Percentiles rank a stretch among this genome's conserved stretches.
These are phyloP conservation scores for Chroicocephalus ridibundus DNA, from an alignment of 2,113 vertebrate species.

Conservation along the genomic window DNA sequence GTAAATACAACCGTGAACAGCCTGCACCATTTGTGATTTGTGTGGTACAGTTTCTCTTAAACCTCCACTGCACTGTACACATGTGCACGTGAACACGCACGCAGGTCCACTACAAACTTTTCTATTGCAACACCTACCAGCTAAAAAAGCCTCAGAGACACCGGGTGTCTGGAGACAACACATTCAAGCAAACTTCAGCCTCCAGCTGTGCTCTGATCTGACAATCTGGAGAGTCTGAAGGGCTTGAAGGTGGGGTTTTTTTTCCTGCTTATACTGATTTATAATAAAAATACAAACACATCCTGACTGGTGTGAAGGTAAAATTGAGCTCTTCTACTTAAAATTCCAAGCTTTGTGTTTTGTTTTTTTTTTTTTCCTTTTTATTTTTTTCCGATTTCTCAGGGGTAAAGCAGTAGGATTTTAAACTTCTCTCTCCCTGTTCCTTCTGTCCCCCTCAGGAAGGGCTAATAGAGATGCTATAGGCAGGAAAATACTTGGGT, in stretches of 20 bases:
- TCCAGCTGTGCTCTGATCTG: not conserved
- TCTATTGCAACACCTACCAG: not conserved
- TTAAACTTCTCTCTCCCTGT: not conserved
- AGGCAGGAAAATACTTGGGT: not conserved
- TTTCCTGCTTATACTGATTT: not conserved
- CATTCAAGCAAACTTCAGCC: not conserved
- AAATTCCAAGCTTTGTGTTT: not conserved
- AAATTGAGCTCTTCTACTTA: not conserved
- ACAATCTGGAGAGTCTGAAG: not conserved
- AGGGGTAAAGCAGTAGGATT: not conserved
- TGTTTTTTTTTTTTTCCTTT: too few species aligned
- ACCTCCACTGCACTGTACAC: too few species aligned
- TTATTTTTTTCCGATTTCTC: not conserved
- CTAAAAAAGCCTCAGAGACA: not conserved
- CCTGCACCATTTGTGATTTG: not conserved
- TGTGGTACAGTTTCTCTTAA: not conserved
- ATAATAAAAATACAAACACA: not conserved
- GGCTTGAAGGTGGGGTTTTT: not conserved
- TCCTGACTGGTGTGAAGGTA: not conserved
- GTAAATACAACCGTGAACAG: not conserved
- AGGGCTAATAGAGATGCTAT: not conserved
- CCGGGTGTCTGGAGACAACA: not conserved
- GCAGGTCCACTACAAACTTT: not conserved
- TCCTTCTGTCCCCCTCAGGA: not conserved
- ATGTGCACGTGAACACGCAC: fast-evolving